Conservation (phyloP, 2,888 invertebrate genomes). For the Prenolepis imparis region DNA sequence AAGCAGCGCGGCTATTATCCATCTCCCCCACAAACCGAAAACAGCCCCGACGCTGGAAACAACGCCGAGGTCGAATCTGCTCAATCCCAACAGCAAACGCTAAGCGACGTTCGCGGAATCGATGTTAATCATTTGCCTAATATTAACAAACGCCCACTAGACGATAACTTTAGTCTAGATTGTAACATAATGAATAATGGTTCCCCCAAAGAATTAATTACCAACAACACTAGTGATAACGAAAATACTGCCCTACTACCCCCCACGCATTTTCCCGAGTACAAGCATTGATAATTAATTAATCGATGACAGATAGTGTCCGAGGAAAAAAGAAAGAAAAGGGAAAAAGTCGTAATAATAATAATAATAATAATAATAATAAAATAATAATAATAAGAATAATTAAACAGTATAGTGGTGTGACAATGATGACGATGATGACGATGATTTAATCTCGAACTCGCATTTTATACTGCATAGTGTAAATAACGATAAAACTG, state of each 20-base stretch:
- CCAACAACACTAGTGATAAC: constrained; percentile 85
- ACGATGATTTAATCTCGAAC: constrained; percentile 83
- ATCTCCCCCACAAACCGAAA: constrained; percentile 80
- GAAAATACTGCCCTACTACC: constrained; percentile 85
- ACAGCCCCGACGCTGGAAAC: constrained; percentile 75
- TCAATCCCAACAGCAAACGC: constrained; percentile 82
- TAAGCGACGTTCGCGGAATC: constrained; percentile 80
- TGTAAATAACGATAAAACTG: constrained; percentile 85
- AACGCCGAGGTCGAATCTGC: constrained; percentile 80
- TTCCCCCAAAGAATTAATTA: constrained; percentile 83
- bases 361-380: constrained; percentile 35
- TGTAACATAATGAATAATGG: constrained; percentile 84
- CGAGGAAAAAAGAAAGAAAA: constrained; percentile 40
- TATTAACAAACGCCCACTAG: constrained; percentile 84
- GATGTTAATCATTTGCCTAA: constrained; percentile 85
- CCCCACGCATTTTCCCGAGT: constrained; percentile 85
- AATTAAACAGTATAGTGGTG: constrained; percentile 80
- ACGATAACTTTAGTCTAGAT: constrained; percentile 85
- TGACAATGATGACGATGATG: constrained; percentile 66
- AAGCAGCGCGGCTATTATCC: constrained; percentile 83
- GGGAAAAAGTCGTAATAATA: constrained; percentile 41
- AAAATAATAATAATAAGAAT: constrained; percentile 37
- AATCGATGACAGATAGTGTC: constrained; percentile 85
- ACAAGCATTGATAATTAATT: constrained; percentile 85
- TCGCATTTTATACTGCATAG: constrained; percentile 86